phyloP scores from a whole-genome alignment of 1,140 invertebrate genomes.

The Drosophila nasuta region DNA sequence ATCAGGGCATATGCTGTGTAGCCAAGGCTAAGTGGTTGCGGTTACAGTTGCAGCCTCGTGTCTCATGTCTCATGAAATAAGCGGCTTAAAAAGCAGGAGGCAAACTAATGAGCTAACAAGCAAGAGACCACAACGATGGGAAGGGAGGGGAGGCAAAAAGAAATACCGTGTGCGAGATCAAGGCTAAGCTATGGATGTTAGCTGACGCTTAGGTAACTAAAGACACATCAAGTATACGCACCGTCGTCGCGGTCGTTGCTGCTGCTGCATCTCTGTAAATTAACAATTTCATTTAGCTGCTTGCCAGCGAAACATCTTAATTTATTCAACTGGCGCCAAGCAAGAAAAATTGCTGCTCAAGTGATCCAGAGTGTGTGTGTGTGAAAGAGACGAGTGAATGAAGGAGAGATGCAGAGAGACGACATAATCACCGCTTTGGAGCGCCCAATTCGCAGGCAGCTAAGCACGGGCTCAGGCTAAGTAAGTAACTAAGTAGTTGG shows the following conservation, averaged over 20 bases:
- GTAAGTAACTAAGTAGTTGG: constrained; percentile 40
- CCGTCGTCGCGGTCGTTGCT: constrained; percentile 26
- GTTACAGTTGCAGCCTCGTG: constrained; percentile 27
- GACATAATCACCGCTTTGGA: constrained; percentile 75
- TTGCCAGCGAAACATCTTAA: constrained; percentile 58
- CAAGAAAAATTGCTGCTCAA: constrained; percentile 44
- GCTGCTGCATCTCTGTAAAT: constrained; percentile 61
- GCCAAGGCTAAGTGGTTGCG: constrained; percentile 24
- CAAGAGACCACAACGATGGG: constrained; percentile 11
- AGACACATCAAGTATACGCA: constrained; percentile 73
- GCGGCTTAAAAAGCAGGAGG: constrained; percentile 66
- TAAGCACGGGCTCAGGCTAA: constrained; percentile 62
- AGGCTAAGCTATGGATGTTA: constrained; percentile 39
- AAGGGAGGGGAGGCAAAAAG: neutral
- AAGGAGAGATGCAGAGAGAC: constrained; percentile 37
- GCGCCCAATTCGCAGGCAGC: constrained; percentile 68
- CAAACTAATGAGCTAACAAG: constrained; percentile 54
- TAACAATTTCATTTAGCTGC: constrained; percentile 77
- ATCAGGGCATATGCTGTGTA: constrained; percentile 43
- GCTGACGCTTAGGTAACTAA: constrained; percentile 47
- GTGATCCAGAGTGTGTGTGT: constrained; percentile 47
- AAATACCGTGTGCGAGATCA: constrained; percentile 29
- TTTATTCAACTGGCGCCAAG: constrained; percentile 65
- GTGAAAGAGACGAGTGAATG: constrained; percentile 4
- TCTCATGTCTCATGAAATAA: constrained; percentile 62